These are phyloP conservation scores for Agriotes lineatus DNA, from an alignment of 2,888 invertebrate genomes.

Conservation along the genomic window DNA sequence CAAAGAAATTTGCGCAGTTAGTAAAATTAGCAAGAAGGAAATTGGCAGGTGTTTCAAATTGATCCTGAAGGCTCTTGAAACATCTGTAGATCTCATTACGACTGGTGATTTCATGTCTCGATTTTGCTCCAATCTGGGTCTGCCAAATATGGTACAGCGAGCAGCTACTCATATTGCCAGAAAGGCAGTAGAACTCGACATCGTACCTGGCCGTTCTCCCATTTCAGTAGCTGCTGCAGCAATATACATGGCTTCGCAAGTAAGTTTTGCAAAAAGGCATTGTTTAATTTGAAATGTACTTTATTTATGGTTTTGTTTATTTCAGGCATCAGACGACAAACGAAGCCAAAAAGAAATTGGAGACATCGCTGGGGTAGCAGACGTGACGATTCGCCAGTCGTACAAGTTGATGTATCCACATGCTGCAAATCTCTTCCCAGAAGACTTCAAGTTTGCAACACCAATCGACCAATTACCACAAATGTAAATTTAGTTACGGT, in stretches of 20 bases:
- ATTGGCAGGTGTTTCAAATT: conserved; percentile 98
- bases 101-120: conserved; percentile 99
- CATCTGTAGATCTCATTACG: conserved; percentile 88
- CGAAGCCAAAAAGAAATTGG: conserved; percentile 98
- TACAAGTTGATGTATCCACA: conserved; percentile 98
- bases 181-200: conserved; percentile 96
- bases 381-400: conserved; percentile 96
- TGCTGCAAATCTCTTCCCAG: conserved; percentile 93
- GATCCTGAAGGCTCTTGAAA: conserved; percentile 95
- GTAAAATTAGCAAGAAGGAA: conserved; percentile 99
- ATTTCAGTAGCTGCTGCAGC: conserved; percentile 99
- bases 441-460: conserved; percentile 95
- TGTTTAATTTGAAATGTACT: neutral
- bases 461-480: conserved; percentile 95
- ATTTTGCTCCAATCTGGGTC: conserved; percentile 95
- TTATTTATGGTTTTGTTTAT: conserved; percentile 5
- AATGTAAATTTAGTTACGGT: conserved; percentile 69
- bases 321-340: conserved; percentile 89
- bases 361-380: conserved; percentile 98
- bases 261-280: conserved; percentile 36
- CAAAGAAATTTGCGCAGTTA: conserved; percentile 99
- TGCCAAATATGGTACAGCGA: conserved; percentile 89
- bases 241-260: conserved; percentile 98
- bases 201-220: conserved; percentile 97
- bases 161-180: conserved; percentile 98